A percentile compares a stretch with the other conserved stretches of the same genome.
Evolutionary conservation across 2,113 vertebrate species (phyloP).

Genomic region (Sinosuthora webbiana): DNA sequence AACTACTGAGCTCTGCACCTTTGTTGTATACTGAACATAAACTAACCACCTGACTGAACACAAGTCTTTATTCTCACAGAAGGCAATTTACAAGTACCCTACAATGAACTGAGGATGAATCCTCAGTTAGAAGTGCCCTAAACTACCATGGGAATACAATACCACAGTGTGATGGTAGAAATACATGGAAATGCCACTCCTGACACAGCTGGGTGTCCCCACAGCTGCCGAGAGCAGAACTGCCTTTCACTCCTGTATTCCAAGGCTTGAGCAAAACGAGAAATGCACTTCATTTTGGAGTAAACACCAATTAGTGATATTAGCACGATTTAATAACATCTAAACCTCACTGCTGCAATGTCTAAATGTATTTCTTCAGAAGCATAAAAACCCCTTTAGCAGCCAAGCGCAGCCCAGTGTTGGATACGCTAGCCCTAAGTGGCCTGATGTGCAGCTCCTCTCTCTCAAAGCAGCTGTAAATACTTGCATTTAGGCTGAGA

Average conservation of each 20-base stretch:
- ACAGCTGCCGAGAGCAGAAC: not conserved
- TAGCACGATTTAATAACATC: not conserved
- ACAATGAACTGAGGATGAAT: not conserved
- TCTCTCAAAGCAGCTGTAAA: not conserved
- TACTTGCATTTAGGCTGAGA: rapidly evolving
- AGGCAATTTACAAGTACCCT: not conserved
- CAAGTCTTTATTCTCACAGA: not conserved
- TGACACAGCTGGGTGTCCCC: not conserved
- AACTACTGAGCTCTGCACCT: not conserved
- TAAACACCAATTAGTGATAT: not conserved
- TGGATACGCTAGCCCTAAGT: too few species aligned
- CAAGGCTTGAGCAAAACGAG: not conserved
- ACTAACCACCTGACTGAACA: not conserved
- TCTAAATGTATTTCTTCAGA: not conserved
- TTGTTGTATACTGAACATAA: not conserved
- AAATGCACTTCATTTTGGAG: not conserved
- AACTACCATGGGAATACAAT: not conserved
- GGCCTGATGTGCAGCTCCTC: not conserved
- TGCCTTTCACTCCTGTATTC: not conserved
- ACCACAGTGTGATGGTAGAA: not conserved
- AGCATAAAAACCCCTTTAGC: not conserved
- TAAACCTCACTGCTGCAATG: not conserved
- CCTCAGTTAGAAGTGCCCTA: not conserved
- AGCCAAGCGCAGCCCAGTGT: rapidly evolving
- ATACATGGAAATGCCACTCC: not conserved